Evolutionary conservation across 1,140 invertebrate species (phyloP), one percentile per base, ranked within the genome.

Genomic region (Pseudomyrmex gracilis): DNA sequence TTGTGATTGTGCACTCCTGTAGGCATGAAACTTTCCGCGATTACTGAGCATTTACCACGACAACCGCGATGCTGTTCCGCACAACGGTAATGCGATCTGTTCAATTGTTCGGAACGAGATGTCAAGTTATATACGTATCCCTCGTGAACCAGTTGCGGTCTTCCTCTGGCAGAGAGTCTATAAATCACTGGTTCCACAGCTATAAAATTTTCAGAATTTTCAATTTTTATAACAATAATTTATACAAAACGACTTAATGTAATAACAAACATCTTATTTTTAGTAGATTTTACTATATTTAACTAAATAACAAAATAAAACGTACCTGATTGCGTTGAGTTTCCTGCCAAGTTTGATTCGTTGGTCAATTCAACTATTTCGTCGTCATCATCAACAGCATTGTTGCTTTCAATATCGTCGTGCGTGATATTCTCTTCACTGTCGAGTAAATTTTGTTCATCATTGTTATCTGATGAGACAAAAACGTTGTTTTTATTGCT

Each of bases 41-140:
- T 92, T n/a, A 92, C 91, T 0, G 91, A 90, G 22, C 91, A 92
- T 87, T 92, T 92, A 63, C 91, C 91, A n/a, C 90, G 89, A 68
- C 91, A 92, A 53, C 91, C 91, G 10, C 91, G 90, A 85, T 92
- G 91, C 13, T 92, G 91, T 47, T 91, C 90, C 0, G 90, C 91
- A 45, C 91, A 92, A 61, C 91, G 86, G 8, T 92, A 92, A 45
- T 92, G 91, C 68, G 90, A 91, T 9, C 86, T 89, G 55, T 92
- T 92, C 10, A 90, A 73, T 13, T 76, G 85, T 82, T 90, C 86
- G 2, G 91, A 91, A 22, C 90, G 89, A 4, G 91, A 91, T 13
- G 91, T 92, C 60, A 92, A 73, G 53, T 92, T 92, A n/a, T 92
- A 92, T 0, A 92, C 91, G 9, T 91, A 92, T 55, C 91, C 91